These are phyloP conservation scores for Cantharis lateralis DNA, from an alignment of 2,888 invertebrate species.

Conservation along the genomic window DNA sequence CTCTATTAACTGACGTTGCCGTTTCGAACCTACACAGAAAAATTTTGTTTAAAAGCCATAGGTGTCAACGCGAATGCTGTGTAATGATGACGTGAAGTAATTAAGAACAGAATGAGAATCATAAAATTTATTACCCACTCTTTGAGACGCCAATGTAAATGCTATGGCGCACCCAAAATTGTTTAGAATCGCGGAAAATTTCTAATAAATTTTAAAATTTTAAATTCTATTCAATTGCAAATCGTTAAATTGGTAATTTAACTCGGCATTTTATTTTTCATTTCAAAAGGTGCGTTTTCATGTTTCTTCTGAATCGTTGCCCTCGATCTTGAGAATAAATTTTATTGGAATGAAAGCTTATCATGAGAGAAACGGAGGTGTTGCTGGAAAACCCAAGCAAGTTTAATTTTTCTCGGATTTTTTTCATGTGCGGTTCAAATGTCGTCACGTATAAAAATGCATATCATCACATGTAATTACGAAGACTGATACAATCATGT, in stretches of 20 bases:
- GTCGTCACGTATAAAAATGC: neutral
- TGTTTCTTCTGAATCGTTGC: neutral
- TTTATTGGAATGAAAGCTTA: neutral
- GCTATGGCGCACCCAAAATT: conserved; percentile 17
- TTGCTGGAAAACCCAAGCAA: neutral
- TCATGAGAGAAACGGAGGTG: neutral
- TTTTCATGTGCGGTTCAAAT: neutral
- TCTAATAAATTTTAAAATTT: neutral
- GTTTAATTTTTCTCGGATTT: neutral
- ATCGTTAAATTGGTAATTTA: neutral
- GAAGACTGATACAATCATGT: neutral
- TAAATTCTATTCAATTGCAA: neutral
- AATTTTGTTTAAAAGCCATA: neutral
- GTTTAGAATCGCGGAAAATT: conserved; percentile 5
- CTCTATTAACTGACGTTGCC: neutral
- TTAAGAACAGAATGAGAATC: conserved; percentile 22
- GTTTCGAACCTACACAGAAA: neutral
- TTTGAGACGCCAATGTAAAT: conserved; percentile 12
- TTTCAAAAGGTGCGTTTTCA: neutral
- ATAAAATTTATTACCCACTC: conserved; percentile 21
- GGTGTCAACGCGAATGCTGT: conserved; percentile 17
- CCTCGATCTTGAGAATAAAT: neutral
- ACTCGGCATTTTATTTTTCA: neutral
- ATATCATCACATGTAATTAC: neutral
- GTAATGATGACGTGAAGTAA: conserved; percentile 26